Evolutionary conservation across 2,113 vertebrate species (phyloP), one percentile per base, ranked within the genome.

Genomic region (Murina feae): DNA sequence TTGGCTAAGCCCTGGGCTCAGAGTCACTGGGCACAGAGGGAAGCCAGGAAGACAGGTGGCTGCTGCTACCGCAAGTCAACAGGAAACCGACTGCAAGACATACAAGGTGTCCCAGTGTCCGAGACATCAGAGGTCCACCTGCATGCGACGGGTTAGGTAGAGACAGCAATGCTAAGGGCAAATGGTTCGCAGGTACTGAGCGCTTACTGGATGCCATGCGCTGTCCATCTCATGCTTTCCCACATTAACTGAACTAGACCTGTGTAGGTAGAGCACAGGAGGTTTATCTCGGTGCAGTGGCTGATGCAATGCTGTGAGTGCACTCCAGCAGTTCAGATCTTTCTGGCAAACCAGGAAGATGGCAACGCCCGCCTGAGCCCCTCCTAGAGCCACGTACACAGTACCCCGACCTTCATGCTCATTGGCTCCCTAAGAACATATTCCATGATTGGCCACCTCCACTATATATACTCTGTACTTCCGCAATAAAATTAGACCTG

Each of bases 161-260:
- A 72, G 42, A 25, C 4, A 35, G 85, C 51, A 39, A 0, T 2
- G 3, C 23, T 3, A 4, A 7, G 0, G 4, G 65, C 0, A 1
- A 0, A 1, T 0, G 12, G 32, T 25, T 1, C 9, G 16, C 0
- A 5, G 3, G 49, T 13, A 1, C 8, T 1, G 20, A 49, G 65
- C 0, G 8, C 63, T 13, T 9, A 4, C 9, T 7, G 4, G n/a
- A 16, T 0, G 39, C 25, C 49, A 11, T 0, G 18, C 4, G 18
- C 23, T 17, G 16, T 25, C 49, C 5, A 12, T 25, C 35, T 13
- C 21, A 17, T 1, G n/a, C 32, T 47, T 20, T n/a, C 53, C 75
- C 7, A 0, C 10, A 8, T 4, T 14, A 68, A 76, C 11, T 2
- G 21, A 11, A 20, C 14, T 23, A 20, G 32, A 32, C 58, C 55